A percentile compares a stretch with the other conserved stretches of the same genome.
These are phyloP conservation scores for Aphidoletes aphidimyza DNA, from an alignment of 2,888 invertebrate genomes.

Conservation along the genomic window DNA sequence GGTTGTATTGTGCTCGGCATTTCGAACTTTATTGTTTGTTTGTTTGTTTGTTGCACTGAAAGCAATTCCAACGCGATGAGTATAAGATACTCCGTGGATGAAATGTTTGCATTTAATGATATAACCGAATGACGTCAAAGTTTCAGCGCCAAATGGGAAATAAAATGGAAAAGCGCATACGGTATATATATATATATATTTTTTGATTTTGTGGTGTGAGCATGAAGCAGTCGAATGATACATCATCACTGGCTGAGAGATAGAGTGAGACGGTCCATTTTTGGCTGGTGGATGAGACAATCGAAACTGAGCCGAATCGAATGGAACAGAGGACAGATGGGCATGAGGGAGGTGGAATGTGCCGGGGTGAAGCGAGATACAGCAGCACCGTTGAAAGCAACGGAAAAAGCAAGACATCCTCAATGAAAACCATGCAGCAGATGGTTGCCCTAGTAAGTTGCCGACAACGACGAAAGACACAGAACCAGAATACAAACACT, in stretches of 20 bases:
- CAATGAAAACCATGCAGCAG: conserved; percentile 1
- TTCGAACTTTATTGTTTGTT: conserved; percentile 23
- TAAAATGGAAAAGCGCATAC: background rate
- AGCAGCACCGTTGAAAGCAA: background rate
- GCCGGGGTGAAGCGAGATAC: background rate
- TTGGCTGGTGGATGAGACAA: no score
- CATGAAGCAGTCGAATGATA: background rate
- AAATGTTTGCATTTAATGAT: conserved; percentile 35
- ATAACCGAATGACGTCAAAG: conserved; percentile 32
- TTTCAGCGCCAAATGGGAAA: background rate
- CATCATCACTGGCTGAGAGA: background rate
- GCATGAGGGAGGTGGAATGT: background rate
- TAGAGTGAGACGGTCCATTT: no score
- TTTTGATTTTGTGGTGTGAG: background rate
- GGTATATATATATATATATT: no score
- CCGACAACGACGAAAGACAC: background rate
- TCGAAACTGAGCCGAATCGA: no score
- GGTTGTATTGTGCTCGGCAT: background rate
- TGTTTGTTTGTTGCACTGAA: background rate
- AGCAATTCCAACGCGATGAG: background rate
- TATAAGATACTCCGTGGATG: background rate
- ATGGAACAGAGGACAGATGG: background rate
- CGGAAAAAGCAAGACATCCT: background rate
- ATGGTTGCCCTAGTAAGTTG: conserved; percentile 7
- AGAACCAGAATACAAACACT: conserved; percentile 32